A percentile compares a stretch with the other conserved stretches of the same genome.
Conservation (phyloP, 2,888 invertebrate genomes). For the Stenurella melanura region DNA sequence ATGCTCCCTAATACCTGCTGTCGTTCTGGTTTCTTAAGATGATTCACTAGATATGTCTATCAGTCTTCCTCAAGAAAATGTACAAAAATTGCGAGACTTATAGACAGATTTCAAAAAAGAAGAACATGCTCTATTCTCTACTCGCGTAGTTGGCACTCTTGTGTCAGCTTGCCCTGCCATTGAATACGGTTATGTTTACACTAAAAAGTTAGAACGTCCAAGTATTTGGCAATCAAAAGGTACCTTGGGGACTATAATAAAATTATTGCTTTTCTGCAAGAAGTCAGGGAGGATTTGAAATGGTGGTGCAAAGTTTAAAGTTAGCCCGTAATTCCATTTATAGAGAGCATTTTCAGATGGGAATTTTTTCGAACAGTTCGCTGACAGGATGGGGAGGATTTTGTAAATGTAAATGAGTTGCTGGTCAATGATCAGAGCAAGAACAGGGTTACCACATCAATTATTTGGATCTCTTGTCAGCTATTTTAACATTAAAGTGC, state of each 20-base stretch:
- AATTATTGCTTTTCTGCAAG: constrained; percentile 33
- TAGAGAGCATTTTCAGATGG: constrained; percentile 16
- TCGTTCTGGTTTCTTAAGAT: constrained; percentile 43
- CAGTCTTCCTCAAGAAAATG: constrained; percentile 38
- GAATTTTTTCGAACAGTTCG: constrained; percentile 48
- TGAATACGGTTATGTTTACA: constrained; percentile 52
- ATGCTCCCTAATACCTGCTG: constrained; percentile 34
- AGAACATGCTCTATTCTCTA: constrained; percentile 52
- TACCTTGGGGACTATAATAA: constrained; percentile 38
- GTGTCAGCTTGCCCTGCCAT: constrained; percentile 56
- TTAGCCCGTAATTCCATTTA: not conserved
- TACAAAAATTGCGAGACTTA: constrained; percentile 6
- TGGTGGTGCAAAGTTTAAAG: constrained; percentile 45
- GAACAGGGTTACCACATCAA: constrained; percentile 45
- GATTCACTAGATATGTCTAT: constrained; percentile 43
- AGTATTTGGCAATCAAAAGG: constrained; percentile 43
- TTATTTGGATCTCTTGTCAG: constrained; percentile 45
- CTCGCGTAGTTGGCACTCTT: constrained; percentile 51
- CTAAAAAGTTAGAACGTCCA: constrained; percentile 47
- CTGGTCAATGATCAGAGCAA: constrained; percentile 40
- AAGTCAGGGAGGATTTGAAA: constrained; percentile 41
- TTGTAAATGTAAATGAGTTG: constrained; percentile 31
- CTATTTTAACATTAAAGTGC: constrained; percentile 45
- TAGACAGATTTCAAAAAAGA: constrained; percentile 5
- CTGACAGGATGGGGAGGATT: constrained; percentile 43